Percentiles rank a stretch among this genome's conserved stretches.
Evolutionary conservation across 2,113 vertebrate genomes (phyloP).

Genomic region (Melanotaenia duboulayi): DNA sequence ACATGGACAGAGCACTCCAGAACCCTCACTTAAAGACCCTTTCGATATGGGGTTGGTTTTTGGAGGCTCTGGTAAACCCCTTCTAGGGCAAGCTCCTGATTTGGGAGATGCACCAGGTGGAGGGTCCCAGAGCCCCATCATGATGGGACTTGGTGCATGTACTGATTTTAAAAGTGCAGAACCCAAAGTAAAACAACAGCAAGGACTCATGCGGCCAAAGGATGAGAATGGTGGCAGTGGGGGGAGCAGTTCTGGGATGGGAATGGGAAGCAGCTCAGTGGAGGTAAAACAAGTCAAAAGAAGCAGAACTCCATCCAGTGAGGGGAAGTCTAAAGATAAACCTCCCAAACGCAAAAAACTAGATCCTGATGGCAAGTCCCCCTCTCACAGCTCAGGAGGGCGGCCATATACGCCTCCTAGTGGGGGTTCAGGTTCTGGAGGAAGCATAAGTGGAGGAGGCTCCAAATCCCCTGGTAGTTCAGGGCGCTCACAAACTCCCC

Average conservation of each 20-base stretch:
- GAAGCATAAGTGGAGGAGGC: conserved; percentile 88
- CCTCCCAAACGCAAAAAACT: conserved; percentile 94
- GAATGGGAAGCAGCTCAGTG: conserved; percentile 79
- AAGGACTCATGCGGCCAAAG: conserved; percentile 77
- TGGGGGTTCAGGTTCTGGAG: conserved; percentile 87
- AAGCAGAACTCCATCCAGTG: conserved; percentile 95
- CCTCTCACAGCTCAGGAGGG: conserved; percentile 92
- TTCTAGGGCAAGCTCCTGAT: conserved; percentile 87
- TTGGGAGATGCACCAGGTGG: conserved; percentile 86
- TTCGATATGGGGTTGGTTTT: conserved; percentile 84
- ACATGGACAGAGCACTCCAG: conserved; percentile 84
- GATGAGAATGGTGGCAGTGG: conserved; percentile 82
- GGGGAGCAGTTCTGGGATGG: conserved; percentile 83
- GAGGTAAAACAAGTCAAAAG: conserved; percentile 94
- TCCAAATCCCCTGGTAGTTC: conserved; percentile 97
- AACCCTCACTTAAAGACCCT: conserved; percentile 82
- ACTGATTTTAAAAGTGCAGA: conserved; percentile 84
- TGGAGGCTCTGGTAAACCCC: conserved; percentile 79
- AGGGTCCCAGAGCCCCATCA: conserved; percentile 92
- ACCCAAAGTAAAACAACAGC: conserved; percentile 84
- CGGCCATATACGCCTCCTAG: conserved; percentile 95
- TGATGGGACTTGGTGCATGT: conserved; percentile 75
- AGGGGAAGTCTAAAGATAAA: conserved; percentile 97
- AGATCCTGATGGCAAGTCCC: conserved; percentile 94
- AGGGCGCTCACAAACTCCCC: conserved; percentile 95